Base-by-base conservation (phyloP, 2,797 vertebrate genomes). In the Pagetopsis macropterus region DNA sequence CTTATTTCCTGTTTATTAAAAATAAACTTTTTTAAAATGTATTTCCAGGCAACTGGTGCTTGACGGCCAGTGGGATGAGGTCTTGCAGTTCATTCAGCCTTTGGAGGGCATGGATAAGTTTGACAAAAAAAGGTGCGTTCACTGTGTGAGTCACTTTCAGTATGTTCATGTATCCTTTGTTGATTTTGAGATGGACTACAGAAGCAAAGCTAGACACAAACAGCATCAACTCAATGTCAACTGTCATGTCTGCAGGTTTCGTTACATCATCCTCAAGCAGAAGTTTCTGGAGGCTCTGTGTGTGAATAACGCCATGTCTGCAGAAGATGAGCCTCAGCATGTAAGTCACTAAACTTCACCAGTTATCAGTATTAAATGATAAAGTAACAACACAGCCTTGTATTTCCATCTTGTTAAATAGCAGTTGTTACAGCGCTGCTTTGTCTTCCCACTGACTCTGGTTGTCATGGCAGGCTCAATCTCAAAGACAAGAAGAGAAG, bases 91-190 rank as follows among this genome's bases (percentile, higher is more conserved):
- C 87, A 99, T 99, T 92, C 98, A 99, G 82, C 98, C 98, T 75
- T 91, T 99, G 65, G 98, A 99, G 89, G 96, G 96, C 89, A 98
- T 99, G 98, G 98, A 99, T 82, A 99, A 99, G 91, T 99, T 99
- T 91, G 97, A 99, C 92, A 96, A 94, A 78, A 99, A 98, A 95
- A 96, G 96, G 98, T 98, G 84, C 40, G 71, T 54, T 50, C 0
- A 9, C 3, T 12, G 12, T 60, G 14, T 3, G 2, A 52, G 16
- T 54, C 19, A 4, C 41, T 23, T 0, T 14, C 16, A 33, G 16
- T 3, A 17, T 4, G 50, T 45, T 49, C 1, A 12, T 1, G 13
- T 14, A 10, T 69, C 21, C 15, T 13, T 14, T 15, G 49, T 33
- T 17, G 50, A 21, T 41, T 46, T 9, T 5, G 23, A 19, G 19